Evolutionary conservation across 2,888 invertebrate species (phyloP), one percentile per base, ranked within the genome.

Genomic region (Abrostola tripartita): DNA sequence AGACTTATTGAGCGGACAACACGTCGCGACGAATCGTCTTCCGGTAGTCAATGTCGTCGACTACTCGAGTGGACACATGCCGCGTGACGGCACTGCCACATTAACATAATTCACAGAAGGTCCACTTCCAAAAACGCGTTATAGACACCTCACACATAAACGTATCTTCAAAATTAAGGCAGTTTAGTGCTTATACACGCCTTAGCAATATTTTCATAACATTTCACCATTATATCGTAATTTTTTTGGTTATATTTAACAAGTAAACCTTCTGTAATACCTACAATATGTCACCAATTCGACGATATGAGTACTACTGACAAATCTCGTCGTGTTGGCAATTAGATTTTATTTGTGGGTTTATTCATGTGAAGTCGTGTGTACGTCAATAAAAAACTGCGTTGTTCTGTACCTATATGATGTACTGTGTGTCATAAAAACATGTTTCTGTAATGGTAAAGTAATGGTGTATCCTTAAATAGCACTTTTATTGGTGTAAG

Each of bases 41-140:
- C 92, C 92, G 90, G 83, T 83, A 87, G 86, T 87, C 90, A 90
- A 87, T 88, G 91, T 88, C 89, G 85, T 68, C 76, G 74, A 58
- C 37, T 66, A 76, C 71, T 65, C 57, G 69, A 68, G 64, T 61
- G 56, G 74, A 74, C 76, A 68, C 72, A 74, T 71, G 70, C 52
- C 14, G 11, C 12, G 54, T 37, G 57, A 74, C 74, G 69, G 63
- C 58, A 63, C 5, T 7, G 41, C 12, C 54, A 44, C 40, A 7
- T 2, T 7, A 6, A 5, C 4, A 12, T 0, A 8, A 44, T 0
- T 24, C 8, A 12, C 67, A 66, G 42, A 60, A 60, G 50, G 14
- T 10, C 36, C 40, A 37, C 35, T 7, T 11, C 6, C 8, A 36
- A 42, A 4, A 36, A 40, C 6, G 44, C 14, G 14, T 14, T 4